phyloP scores from a whole-genome alignment of 1,140 invertebrate species.

The Gonatopus flavifemur region DNA sequence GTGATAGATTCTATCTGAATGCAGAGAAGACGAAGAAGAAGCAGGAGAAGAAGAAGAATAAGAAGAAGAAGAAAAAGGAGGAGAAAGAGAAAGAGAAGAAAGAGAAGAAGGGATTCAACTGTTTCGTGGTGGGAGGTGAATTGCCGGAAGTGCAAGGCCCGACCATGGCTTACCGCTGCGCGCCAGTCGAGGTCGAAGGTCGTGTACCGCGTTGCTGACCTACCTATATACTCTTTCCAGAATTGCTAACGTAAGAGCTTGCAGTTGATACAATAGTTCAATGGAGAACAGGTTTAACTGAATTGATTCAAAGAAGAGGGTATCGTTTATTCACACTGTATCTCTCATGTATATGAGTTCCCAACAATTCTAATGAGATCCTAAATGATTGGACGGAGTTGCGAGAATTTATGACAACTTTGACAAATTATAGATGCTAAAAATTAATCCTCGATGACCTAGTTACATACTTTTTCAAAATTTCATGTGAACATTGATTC shows the following conservation, averaged over 20 bases:
- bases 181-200: slow-evolving; percentile 35
- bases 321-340: no score
- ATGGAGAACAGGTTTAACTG: no score
- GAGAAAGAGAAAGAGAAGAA: slow-evolving; percentile 6
- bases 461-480: no score
- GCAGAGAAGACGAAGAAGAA: not conserved
- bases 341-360: no score
- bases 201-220: slow-evolving; percentile 35
- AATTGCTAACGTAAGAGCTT: slow-evolving; percentile 21
- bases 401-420: no score
- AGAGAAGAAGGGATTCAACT: not conserved
- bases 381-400: no score
- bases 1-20: slow-evolving; percentile 8
- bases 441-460: no score
- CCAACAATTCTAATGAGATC: no score
- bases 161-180: slow-evolving; percentile 23
- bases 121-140: slow-evolving; percentile 15
- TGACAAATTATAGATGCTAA: no score
- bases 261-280: no score
- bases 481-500: no score
- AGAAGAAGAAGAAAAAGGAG: slow-evolving; percentile 8
- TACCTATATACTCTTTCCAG: slow-evolving; percentile 36
- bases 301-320: no score
- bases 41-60: slow-evolving; percentile 4
- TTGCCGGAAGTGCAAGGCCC: slow-evolving; percentile 40